Percentiles rank a stretch among this genome's conserved stretches.
Evolutionary conservation across 2,113 vertebrate species (phyloP).

Genomic region (Engystomops pustulosus): DNA sequence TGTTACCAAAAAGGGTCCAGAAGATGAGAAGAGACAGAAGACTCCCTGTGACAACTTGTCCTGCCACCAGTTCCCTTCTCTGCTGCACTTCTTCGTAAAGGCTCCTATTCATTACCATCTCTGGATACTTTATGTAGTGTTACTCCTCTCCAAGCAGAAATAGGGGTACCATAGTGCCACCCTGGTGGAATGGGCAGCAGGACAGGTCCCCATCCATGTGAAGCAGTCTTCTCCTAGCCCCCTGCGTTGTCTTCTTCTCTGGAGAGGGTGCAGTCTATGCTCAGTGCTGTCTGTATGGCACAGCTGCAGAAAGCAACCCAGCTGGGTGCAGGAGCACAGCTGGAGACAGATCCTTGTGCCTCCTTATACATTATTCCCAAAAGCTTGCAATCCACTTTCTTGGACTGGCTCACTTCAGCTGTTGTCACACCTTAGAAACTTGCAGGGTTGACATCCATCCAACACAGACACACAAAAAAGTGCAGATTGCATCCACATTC

Average conservation of each 20-base stretch:
- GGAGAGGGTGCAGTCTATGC: neutral
- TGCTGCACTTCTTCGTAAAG: constrained; percentile 22
- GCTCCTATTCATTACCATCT: constrained; percentile 46
- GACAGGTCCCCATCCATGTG: constrained; percentile 25
- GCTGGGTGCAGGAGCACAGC: constrained; percentile 12
- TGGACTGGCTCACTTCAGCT: constrained; percentile 1
- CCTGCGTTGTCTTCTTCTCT: constrained; percentile 2
- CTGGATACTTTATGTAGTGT: constrained; percentile 15
- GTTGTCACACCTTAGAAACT: neutral
- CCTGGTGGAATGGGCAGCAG: constrained; percentile 17
- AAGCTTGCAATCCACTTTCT: neutral
- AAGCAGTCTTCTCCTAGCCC: constrained; percentile 1
- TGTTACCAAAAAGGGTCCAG: constrained; percentile 91
- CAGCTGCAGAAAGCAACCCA: constrained; percentile 30
- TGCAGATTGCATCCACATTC: neutral
- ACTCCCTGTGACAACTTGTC: constrained; percentile 80
- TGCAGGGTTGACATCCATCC: neutral
- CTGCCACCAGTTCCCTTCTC: constrained; percentile 58
- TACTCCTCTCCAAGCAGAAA: neutral
- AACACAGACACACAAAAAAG: neutral
- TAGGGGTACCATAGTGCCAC: constrained; percentile 11
- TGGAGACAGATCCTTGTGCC: constrained; percentile 9
- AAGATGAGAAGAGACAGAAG: constrained; percentile 86
- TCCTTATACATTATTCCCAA: constrained; percentile 34
- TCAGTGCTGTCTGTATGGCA: neutral